Base-by-base conservation (phyloP, 2,113 vertebrate genomes). In the Microcebus griseorufus region DNA sequence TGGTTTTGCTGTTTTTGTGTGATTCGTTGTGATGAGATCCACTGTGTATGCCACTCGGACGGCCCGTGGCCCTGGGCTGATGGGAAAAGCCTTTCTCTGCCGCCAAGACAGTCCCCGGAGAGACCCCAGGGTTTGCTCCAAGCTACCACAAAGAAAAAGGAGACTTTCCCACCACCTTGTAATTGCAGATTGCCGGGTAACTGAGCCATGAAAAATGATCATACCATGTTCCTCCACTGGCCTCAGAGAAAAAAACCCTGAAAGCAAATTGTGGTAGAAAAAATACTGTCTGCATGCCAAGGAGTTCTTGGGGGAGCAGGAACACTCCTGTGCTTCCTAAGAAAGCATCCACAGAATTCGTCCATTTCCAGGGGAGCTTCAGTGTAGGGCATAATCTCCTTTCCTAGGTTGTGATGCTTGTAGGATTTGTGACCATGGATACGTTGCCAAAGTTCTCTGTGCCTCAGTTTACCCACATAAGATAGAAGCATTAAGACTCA, bases 231-330 rank as follows among this genome's bases (percentile, higher is more conserved):
- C 22, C 72, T 81, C 39, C 9, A 1, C 32, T 11, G 18, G 88
- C 76, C 70, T 67, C 72, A 6, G 79, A 69, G 91, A 37, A 78
- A 39, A 48, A 48, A 90, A 11, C 73, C 89, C 91, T 60, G 67
- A 73, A 70, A 76, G 89, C 86, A 89, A 93, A 94, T 75, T 72
- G 86, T 51, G 72, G 95, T 73, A 39, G 88, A 42, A 69, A 79
- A 55, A 48, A 3, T 37, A 5, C 55, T 23, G 45, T 39, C 37
- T 70, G 53, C 2, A 1, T 17, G 60, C 97, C 94, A 48, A 69
- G 82, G 60, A 51, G 67, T 29, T 76, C 75, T 18, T 4, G 76
- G 42, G 39, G 5, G 27, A 1, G 8, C 0, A 25, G 3, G 20
- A 2, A 20, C 23, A 0, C 23, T 27, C 27, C 64, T 0, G 0